Conservation (phyloP, 2,113 vertebrate genomes). For the Eurystomus gularis region DNA sequence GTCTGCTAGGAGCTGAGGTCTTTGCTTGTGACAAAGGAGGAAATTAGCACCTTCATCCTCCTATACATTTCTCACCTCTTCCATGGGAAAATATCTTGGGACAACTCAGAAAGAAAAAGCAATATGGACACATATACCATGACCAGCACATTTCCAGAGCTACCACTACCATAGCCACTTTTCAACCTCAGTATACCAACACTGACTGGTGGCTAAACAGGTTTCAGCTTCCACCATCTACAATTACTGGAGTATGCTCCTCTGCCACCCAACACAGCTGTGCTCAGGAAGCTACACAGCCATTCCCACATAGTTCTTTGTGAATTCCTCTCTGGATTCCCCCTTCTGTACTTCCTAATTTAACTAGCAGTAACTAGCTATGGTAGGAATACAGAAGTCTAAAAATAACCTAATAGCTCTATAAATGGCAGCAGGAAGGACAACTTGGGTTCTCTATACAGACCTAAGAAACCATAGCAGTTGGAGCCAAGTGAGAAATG, state of each 20-base stretch:
- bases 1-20: neutral
- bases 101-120: neutral
- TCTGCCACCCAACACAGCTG: neutral
- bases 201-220: neutral
- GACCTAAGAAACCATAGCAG: neutral
- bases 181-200: neutral
- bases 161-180: neutral
- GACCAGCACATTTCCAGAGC: neutral
- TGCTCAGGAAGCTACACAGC: neutral
- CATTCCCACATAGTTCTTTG: neutral
- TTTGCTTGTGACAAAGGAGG: neutral
- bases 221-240: neutral
- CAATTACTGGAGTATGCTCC: neutral
- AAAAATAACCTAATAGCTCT: neutral
- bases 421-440: neutral
- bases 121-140: neutral
- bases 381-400: neutral
- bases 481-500: neutral
- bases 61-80: neutral
- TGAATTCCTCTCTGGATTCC: neutral
- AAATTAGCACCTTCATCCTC: neutral
- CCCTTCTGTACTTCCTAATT: neutral
- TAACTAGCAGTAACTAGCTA: neutral
- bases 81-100: neutral
- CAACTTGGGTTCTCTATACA: neutral